phyloP scores from a whole-genome alignment of 92 coral and sea anemone genomes.

The Montipora capitata region DNA sequence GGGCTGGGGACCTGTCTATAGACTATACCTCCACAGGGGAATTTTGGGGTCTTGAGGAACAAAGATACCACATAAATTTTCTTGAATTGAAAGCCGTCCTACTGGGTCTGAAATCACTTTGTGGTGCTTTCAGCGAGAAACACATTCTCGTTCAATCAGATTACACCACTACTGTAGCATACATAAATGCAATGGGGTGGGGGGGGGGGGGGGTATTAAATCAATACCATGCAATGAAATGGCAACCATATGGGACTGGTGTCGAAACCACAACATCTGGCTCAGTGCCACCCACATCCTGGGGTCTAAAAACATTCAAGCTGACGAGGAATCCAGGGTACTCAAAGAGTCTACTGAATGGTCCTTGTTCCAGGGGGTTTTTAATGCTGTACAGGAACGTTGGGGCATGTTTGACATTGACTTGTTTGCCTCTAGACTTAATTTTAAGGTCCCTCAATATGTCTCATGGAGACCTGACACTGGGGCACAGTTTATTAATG shows the following conservation, averaged over 20 bases:
- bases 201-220: too few species aligned
- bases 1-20: constrained; percentile 31
- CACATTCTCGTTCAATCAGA: too few species aligned
- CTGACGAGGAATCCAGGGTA: constrained; percentile 32
- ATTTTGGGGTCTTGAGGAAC: constrained; percentile 17
- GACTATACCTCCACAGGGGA: constrained; percentile 13
- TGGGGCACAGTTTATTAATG: constrained; percentile 19
- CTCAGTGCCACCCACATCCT: constrained; percentile 41
- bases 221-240: too few species aligned
- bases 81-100: constrained; percentile 55
- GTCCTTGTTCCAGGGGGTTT: constrained; percentile 45
- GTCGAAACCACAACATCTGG: too few species aligned
- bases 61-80: constrained; percentile 19
- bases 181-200: too few species aligned
- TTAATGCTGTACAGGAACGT: constrained; percentile 1
- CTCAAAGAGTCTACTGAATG: constrained; percentile 37
- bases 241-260: too few species aligned
- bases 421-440: constrained; percentile 58
- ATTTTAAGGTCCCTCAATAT: constrained; percentile 22
- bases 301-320: constrained; percentile 30
- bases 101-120: neutral
- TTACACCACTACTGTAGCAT: too few species aligned
- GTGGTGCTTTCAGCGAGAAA: too few species aligned
- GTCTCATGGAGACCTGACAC: constrained; percentile 33
- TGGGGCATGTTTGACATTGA: constrained; percentile 51